A percentile compares a stretch with the other conserved stretches of the same genome.
Evolutionary conservation across 2,888 invertebrate genomes (phyloP).

Genomic region (Caenorhabditis becei): DNA sequence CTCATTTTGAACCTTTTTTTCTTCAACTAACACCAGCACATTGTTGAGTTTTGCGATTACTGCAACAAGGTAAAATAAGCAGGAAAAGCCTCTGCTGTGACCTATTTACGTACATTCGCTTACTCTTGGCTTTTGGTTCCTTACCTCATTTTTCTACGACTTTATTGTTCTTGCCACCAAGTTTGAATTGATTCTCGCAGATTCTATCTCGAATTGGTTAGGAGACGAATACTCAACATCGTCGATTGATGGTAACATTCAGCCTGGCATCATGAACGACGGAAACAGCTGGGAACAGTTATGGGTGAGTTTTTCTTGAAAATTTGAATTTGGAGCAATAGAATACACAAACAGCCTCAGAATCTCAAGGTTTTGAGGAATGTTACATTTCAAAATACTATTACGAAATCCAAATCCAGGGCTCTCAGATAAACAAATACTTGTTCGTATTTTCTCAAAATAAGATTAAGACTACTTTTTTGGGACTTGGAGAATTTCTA

Average conservation of each 20-base stretch:
- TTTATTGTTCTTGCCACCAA: neutral
- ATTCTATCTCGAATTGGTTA: conserved; percentile 23
- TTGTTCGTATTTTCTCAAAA: neutral
- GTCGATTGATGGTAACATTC: conserved; percentile 5
- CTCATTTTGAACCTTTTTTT: conserved; percentile 6
- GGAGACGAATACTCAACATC: neutral
- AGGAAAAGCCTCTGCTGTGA: neutral
- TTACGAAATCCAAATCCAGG: neutral
- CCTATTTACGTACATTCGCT: conserved; percentile 2
- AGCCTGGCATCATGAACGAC: conserved; percentile 38
- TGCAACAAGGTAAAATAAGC: conserved; percentile 11
- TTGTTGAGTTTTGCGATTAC: conserved; percentile 25
- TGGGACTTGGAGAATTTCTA: too few species aligned
- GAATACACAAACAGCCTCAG: too few species aligned
- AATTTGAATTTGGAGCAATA: neutral
- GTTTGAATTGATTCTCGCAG: conserved; percentile 15
- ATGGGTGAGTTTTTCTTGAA: conserved; percentile 45
- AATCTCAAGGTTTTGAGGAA: too few species aligned
- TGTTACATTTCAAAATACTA: too few species aligned
- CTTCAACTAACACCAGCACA: neutral
- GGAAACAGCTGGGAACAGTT: conserved; percentile 36
- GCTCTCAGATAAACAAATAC: neutral
- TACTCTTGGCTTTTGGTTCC: neutral
- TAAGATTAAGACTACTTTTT: too few species aligned
- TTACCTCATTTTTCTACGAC: neutral